Evolutionary conservation across 2,797 vertebrate genomes (phyloP).

Genomic region (Clarias laeviceps): DNA sequence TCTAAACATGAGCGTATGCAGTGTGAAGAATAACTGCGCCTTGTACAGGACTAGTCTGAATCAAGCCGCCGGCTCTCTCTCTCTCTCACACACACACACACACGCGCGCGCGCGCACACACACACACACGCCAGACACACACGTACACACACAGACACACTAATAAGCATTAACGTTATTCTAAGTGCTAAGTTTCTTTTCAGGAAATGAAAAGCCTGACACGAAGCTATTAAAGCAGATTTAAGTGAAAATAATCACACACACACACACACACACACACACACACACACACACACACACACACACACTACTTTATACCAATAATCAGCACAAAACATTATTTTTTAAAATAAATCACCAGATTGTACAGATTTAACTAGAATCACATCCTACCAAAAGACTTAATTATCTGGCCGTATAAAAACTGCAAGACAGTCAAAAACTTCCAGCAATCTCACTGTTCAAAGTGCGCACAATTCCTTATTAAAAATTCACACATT

Average conservation of each 20-base stretch:
- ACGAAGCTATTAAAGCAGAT: slow-evolving; percentile 69
- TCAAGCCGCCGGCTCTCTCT: slow-evolving; percentile 88
- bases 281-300: slow-evolving; percentile 2
- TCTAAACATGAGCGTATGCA: slow-evolving; percentile 81
- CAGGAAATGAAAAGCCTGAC: slow-evolving; percentile 80
- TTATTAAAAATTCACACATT: background rate
- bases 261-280: slow-evolving; percentile 6
- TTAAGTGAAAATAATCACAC: slow-evolving; percentile 60
- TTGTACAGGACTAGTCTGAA: slow-evolving; percentile 74
- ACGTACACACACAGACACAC: slow-evolving; percentile 80
- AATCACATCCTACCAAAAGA: background rate
- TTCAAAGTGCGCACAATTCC: background rate
- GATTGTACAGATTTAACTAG: background rate
- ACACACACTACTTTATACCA: background rate
- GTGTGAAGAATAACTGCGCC: slow-evolving; percentile 94
- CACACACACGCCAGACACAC: slow-evolving; percentile 23
- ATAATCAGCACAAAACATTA: background rate
- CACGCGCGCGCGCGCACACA: no score
- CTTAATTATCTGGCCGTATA: background rate
- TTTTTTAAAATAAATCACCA: background rate
- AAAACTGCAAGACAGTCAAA: background rate
- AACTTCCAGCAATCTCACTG: background rate
- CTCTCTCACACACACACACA: slow-evolving; percentile 64
- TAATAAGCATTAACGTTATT: slow-evolving; percentile 98
- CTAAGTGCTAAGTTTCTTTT: slow-evolving; percentile 90